phyloP scores from a whole-genome alignment of 2,113 vertebrate genomes.

The Aphelocoma coerulescens region DNA sequence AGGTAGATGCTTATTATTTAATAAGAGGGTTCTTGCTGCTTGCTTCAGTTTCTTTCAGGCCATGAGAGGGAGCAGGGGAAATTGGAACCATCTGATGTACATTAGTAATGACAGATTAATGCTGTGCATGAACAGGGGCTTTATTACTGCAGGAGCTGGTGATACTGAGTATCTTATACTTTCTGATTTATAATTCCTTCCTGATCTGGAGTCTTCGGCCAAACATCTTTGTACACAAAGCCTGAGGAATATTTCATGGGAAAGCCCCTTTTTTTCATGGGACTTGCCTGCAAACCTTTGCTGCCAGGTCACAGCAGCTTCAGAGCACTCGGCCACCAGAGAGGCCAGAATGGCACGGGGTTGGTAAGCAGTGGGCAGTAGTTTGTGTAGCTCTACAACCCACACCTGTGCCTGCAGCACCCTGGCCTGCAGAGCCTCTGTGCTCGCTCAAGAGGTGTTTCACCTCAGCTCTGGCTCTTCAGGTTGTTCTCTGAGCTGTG shows the following conservation, averaged over 20 bases:
- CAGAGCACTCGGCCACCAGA: not conserved
- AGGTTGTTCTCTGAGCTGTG: not conserved
- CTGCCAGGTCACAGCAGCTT: not conserved
- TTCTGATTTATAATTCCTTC: not conserved
- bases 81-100: not conserved
- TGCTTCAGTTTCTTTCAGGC: not conserved
- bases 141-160: not conserved
- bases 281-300: not conserved
- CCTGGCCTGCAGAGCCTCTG: not conserved
- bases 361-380: not conserved
- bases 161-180: not conserved
- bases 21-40: not conserved
- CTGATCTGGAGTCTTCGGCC: not conserved
- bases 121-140: not conserved
- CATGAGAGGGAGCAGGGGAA: not conserved
- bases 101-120: not conserved
- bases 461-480: not conserved
- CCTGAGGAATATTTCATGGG: not conserved
- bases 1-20: not conserved
- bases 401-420: not conserved
- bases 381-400: not conserved
- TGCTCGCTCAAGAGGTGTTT: not conserved
- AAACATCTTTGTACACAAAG: not conserved
- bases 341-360: not conserved
- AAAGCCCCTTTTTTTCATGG: not conserved